A percentile compares a stretch with the other conserved stretches of the same genome.
Conservation (phyloP, 2,888 invertebrate species). For the Meganola albula region DNA sequence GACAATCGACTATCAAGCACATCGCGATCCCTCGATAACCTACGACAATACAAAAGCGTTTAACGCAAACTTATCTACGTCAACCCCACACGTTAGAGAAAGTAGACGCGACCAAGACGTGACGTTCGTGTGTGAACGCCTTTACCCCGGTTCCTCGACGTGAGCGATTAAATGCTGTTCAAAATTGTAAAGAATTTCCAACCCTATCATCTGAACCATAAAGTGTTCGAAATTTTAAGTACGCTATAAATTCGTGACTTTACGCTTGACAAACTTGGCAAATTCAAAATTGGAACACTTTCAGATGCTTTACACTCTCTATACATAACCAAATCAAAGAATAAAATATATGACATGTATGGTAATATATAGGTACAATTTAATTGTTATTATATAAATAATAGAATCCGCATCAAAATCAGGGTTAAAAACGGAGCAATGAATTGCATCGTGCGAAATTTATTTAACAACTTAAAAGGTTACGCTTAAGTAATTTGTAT, state of each 20-base stretch:
- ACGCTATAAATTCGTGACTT: conserved; percentile 29
- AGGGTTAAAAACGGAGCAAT: too few species aligned
- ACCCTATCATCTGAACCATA: conserved; percentile 10
- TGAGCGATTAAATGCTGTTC: conserved; percentile 57
- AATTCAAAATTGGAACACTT: conserved; percentile 52
- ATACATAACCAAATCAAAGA: too few species aligned
- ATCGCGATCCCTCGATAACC: conserved; percentile 42
- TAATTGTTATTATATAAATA: too few species aligned
- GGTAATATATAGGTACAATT: too few species aligned
- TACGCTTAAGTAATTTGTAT: too few species aligned
- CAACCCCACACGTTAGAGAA: conserved; percentile 46
- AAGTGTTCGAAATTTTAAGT: conserved; percentile 15
- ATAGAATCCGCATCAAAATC: too few species aligned
- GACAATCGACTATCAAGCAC: conserved; percentile 20
- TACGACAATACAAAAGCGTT: conserved; percentile 43
- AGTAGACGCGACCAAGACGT: conserved; percentile 42
- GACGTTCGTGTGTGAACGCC: conserved; percentile 51
- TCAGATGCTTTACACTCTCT: conserved; percentile 35
- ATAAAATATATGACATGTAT: conserved; percentile 17
- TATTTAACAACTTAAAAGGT: too few species aligned
- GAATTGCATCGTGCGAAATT: too few species aligned
- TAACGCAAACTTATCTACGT: conserved; percentile 33
- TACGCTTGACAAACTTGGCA: conserved; percentile 32
- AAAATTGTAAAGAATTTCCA: conserved; percentile 14
- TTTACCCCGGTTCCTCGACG: conserved; percentile 47